These are phyloP conservation scores for Falco punctatus DNA, from an alignment of 2,113 vertebrate species.

Conservation along the genomic window DNA sequence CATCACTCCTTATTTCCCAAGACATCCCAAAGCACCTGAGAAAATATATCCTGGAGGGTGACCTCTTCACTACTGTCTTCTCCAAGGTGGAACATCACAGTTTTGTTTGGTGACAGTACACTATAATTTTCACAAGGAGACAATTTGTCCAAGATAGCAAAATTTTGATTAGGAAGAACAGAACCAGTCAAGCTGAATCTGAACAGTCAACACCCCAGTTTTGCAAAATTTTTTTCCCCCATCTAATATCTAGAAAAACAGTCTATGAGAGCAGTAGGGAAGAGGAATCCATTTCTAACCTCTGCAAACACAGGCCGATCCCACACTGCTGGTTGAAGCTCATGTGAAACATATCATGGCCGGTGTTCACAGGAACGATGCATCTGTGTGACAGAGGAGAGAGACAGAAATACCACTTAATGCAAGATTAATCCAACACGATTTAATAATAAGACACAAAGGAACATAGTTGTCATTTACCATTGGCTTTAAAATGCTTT, in stretches of 20 bases:
- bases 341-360: neutral
- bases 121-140: neutral
- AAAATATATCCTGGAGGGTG: neutral
- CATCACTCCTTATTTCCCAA: neutral
- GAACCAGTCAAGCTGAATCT: neutral
- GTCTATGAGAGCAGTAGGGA: neutral
- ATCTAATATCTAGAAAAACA: neutral
- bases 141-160: neutral
- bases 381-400: slow-evolving; percentile 11
- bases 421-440: slow-evolving; percentile 41
- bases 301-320: neutral
- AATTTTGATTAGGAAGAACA: neutral
- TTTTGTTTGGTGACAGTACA: neutral
- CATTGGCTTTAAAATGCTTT: neutral
- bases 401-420: slow-evolving; percentile 60
- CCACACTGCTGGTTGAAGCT: neutral
- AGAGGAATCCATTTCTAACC: neutral
- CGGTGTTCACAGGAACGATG: neutral
- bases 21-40: neutral
- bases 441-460: slow-evolving; percentile 53
- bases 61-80: neutral
- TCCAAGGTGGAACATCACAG: neutral
- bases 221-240: neutral
- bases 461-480: neutral
- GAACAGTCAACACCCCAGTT: neutral